Percentiles rank a stretch among this genome's conserved stretches.
Conservation (phyloP, 2,888 invertebrate species). For the Chloroclysta siterata region DNA sequence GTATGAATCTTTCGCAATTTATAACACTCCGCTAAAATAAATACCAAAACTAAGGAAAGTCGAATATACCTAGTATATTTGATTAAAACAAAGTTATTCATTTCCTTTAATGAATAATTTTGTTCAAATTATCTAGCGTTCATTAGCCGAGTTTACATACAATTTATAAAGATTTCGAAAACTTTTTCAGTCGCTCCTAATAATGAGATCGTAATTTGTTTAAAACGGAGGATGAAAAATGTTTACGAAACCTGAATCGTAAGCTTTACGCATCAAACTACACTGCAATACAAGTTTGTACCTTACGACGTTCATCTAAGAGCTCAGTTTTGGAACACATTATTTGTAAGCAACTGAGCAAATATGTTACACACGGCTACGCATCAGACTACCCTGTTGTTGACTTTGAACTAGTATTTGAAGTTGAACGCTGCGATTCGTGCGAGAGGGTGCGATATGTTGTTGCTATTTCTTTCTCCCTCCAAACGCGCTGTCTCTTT, state of each 20-base stretch:
- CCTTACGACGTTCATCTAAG: slow-evolving; percentile 6
- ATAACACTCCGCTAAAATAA: slow-evolving; percentile 25
- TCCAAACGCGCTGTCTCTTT: no score
- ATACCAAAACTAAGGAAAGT: slow-evolving; percentile 25
- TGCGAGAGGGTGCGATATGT: no score
- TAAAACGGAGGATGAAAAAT: slow-evolving; percentile 29
- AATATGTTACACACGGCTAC: no score
- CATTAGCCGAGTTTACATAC: slow-evolving; percentile 27
- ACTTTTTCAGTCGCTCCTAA: slow-evolving; percentile 50
- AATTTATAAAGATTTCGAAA: slow-evolving; percentile 39
- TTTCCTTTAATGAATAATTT: slow-evolving; percentile 45
- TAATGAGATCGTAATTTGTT: slow-evolving; percentile 64
- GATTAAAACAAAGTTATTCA: slow-evolving; percentile 30
- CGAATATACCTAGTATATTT: slow-evolving; percentile 9
- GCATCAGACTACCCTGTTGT: no score
- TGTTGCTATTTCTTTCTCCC: no score
- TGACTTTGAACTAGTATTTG: no score
- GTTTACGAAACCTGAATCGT: slow-evolving; percentile 19
- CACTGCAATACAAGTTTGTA: slow-evolving; percentile 12
- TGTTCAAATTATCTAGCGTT: slow-evolving; percentile 30
- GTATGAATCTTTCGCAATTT: background rate
- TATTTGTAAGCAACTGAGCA: background rate
- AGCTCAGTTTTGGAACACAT: background rate
- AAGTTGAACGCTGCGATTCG: no score
- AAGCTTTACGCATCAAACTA: slow-evolving; percentile 26